Conservation (phyloP, 2,797 vertebrate genomes). For the Phrynocephalus guinanensis region DNA sequence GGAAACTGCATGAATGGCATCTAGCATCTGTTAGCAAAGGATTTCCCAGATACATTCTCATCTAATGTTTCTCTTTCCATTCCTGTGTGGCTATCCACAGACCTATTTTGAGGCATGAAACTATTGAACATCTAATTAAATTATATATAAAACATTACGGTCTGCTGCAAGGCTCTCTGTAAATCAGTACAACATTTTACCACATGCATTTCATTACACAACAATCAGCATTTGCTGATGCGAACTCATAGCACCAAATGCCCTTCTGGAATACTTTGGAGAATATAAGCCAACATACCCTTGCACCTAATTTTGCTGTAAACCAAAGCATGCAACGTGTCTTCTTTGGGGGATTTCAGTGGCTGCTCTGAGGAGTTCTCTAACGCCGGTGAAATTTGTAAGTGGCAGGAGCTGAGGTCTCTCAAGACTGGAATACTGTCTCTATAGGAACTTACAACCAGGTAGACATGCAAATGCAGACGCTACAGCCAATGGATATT, state of each 20-base stretch:
- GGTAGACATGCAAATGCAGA: too few relatives aligned
- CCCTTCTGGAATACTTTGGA: conserved; percentile 2
- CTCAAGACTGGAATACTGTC: neutral
- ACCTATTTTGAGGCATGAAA: conserved; percentile 34
- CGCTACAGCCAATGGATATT: too few relatives aligned
- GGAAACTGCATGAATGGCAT: conserved; percentile 25
- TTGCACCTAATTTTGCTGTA: too few relatives aligned
- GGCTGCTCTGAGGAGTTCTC: neutral
- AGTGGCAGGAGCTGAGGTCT: neutral
- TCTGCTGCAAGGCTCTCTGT: neutral
- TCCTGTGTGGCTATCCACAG: conserved; percentile 24
- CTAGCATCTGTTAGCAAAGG: conserved; percentile 23
- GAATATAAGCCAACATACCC: neutral
- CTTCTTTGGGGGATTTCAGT: neutral
- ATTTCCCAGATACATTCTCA: neutral
- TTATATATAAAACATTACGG: conserved; percentile 22
- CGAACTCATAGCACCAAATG: conserved; percentile 25
- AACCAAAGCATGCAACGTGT: too few relatives aligned
- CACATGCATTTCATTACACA: neutral
- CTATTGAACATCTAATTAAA: conserved; percentile 49
- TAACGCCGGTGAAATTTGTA: neutral
- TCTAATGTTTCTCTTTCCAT: conserved; percentile 20
- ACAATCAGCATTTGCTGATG: conserved; percentile 1
- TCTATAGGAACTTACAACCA: too few relatives aligned
- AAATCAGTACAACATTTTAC: conserved; percentile 32